Base-by-base conservation (phyloP, 1,140 invertebrate species). In the Potamilus streckersoni region DNA sequence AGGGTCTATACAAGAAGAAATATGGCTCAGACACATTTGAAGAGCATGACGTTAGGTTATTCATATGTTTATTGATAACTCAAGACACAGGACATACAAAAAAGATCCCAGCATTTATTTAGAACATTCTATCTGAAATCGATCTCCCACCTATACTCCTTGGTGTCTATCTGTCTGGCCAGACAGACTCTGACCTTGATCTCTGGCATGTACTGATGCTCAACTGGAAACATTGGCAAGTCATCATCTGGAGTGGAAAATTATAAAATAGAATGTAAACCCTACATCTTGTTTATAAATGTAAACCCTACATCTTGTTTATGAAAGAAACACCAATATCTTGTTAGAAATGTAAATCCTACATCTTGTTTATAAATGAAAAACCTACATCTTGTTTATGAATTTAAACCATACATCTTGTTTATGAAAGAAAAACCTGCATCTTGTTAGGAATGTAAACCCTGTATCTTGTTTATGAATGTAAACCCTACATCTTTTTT, bases 221-320 rank as follows among this genome's bases (percentile, higher is more conserved):
- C 92, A 13, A 97, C 92, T 0, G 96, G 95, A 88, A 98, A 97
- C 0, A 92, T 89, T 2, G 96, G 94, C 17, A 98, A 86, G 88
- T 97, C 95, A 80, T 96, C 92, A 78, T 93, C 94, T 96, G 76
- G 64, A 91, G 38, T 8, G 38, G 0, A 49, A 49, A 49, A 8
- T 49, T 49, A 49, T 49, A 49, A 49, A 31, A 49, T 11, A 49
- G 38, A 49, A 49, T 49, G 38, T 8, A 49, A 49, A 49, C 38
- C 11, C 38, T 8, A 49, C 38, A 49, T 49, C 38, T 49, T 49
- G 38, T 49, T 49, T 49, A 49, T 49, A 6, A 8, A 49, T 49
- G 38, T 8, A 49, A 49, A 49, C 38, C 11, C 38, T 49, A 49
- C 38, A 49, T 49, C 4, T 49, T 49, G 6, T 49, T 31, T 31